Evolutionary conservation across 92 coral and sea anemone genomes (phyloP).

Genomic region (Parazoanthus swiftii): DNA sequence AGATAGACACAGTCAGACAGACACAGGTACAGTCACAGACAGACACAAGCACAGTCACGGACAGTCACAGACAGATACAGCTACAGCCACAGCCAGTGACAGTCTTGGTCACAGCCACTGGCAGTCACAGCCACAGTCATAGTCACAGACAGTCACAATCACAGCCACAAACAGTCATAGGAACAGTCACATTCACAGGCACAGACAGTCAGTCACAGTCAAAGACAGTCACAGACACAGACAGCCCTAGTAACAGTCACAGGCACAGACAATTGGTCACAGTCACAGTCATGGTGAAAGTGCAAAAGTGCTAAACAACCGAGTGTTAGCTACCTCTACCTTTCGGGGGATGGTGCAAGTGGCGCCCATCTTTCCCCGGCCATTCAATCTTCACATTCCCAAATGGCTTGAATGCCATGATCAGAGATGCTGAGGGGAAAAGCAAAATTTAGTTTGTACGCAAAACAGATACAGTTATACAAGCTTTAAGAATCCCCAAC

Average conservation of each 20-base stretch:
- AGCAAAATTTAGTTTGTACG: background rate
- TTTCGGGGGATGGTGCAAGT: constrained; percentile 97
- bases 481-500: too few species aligned
- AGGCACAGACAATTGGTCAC: background rate
- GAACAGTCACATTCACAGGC: too few species aligned
- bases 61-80: background rate
- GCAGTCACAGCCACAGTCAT: too few species aligned
- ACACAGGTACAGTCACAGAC: background rate
- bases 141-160: too few species aligned
- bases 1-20: too few species aligned
- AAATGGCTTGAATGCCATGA: constrained; percentile 96
- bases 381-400: constrained; percentile 96
- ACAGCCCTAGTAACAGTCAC: background rate
- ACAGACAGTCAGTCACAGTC: too few species aligned
- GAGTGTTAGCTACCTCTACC: constrained; percentile 66
- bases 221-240: too few species aligned
- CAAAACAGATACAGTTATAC: background rate
- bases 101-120: too few species aligned
- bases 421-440: constrained; percentile 70
- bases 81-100: background rate
- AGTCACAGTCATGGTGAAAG: constrained; percentile 21
- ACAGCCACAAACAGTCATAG: too few species aligned
- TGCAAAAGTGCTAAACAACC: constrained; percentile 48
- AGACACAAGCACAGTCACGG: too few species aligned
- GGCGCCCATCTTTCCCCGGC: constrained; percentile 99